A percentile compares a stretch with the other conserved stretches of the same genome.
Conservation (phyloP, 37 sponge, comb jelly and placozoan genomes). For the Diacarnus erythraeanus region DNA sequence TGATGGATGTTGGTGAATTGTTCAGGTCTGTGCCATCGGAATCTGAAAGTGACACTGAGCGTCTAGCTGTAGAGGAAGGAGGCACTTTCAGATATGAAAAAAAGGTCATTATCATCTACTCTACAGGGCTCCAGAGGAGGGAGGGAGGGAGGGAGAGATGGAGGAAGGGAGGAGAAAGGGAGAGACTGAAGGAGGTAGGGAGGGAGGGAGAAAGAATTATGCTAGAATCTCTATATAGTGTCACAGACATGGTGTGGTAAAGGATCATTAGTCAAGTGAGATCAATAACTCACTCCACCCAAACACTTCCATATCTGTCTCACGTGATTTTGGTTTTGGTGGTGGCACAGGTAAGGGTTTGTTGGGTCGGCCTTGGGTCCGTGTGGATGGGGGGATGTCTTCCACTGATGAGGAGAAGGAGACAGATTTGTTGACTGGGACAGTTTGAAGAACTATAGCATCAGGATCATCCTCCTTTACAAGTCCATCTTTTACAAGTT, state of each 20-base stretch:
- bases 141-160: conserved; percentile 29
- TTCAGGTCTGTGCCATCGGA: not conserved
- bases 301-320: no score
- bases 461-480: not conserved
- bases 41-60: not conserved
- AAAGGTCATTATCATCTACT: no score
- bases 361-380: not conserved
- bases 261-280: no score
- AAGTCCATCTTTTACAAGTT: no score
- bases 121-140: no score
- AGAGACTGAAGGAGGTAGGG: conserved; percentile 16
- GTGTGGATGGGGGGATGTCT: not conserved
- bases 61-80: not conserved
- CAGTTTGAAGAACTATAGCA: not conserved
- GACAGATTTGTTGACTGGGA: not conserved
- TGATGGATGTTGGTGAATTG: conserved; percentile 5
- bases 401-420: not conserved
- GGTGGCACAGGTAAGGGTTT: not conserved
- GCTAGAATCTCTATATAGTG: no score
- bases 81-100: not conserved
- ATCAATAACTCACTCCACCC: no score
- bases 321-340: no score
- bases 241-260: no score
- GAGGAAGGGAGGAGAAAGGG: conserved; percentile 25
- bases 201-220: conserved; percentile 17